A percentile compares a stretch with the other conserved stretches of the same genome.
These are phyloP conservation scores for Colinus virginianus DNA, from an alignment of 2,113 vertebrate genomes.

Conservation along the genomic window DNA sequence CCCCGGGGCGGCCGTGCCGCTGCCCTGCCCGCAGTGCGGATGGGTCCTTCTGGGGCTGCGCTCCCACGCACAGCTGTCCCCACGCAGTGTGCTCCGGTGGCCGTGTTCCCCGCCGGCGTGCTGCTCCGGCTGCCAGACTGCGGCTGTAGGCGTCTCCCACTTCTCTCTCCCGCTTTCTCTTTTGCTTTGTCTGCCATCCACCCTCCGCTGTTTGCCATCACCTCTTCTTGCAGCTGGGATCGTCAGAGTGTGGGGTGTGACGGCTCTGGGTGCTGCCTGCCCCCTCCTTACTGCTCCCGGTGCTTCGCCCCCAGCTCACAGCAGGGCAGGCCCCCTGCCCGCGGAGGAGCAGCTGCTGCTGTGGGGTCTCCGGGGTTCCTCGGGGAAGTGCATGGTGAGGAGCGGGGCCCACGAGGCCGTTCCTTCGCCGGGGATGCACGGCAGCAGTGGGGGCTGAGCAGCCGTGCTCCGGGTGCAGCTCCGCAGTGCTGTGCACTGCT, in stretches of 20 bases:
- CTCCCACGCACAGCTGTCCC: no score
- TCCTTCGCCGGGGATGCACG: no score
- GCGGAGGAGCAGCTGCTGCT: neutral
- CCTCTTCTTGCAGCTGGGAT: neutral
- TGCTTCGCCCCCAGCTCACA: neutral
- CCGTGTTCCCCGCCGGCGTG: neutral
- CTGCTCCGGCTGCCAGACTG: neutral
- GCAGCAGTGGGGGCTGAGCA: no score
- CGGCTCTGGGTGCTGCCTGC: no score
- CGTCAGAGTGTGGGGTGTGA: rapidly evolving
- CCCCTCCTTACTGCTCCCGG: no score
- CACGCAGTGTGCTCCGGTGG: no score
- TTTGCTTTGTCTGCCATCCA: neutral
- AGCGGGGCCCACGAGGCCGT: neutral
- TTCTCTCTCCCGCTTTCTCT: neutral
- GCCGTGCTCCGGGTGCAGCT: no score
- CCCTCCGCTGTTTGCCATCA: neutral
- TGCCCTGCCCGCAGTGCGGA: neutral
- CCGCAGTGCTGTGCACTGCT: neutral
- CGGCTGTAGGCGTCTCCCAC: neutral
- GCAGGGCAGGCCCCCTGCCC: no score
- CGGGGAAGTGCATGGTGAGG: neutral
- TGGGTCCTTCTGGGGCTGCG: no score
- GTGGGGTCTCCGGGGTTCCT: neutral
- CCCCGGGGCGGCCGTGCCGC: neutral